Conservation (phyloP, 2,113 vertebrate species). For the Salvelinus sp. region DNA sequence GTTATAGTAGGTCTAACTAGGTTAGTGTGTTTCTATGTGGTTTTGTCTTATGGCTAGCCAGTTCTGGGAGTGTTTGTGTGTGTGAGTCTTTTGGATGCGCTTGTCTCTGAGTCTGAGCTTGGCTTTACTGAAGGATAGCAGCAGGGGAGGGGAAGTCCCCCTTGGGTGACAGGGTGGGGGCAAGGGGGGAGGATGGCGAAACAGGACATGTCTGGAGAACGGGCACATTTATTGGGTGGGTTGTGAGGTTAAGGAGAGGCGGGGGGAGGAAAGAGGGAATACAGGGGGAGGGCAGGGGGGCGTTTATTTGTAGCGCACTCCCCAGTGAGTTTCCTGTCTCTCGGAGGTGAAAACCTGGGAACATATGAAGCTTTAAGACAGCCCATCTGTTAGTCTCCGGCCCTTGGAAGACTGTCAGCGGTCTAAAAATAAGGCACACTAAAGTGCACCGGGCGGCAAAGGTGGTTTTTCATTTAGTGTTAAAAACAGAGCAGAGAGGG, state of each 20-base stretch:
- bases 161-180: conserved; percentile 29
- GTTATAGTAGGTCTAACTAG: too few species aligned
- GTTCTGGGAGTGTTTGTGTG: not conserved
- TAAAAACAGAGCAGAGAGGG: conserved; percentile 65
- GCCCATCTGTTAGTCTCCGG: conserved; percentile 97
- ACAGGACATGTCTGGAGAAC: conserved; percentile 58
- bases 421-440: conserved; percentile 90
- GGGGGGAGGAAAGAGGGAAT: not conserved
- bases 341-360: conserved; percentile 92
- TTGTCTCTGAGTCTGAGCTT: conserved; percentile 13
- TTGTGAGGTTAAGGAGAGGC: too few species aligned
- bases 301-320: conserved; percentile 86
- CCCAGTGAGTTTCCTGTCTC: conserved; percentile 92
- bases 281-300: conserved; percentile 47
- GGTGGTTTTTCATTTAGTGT: conserved; percentile 87
- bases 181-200: conserved; percentile 20
- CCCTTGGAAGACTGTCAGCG: conserved; percentile 92
- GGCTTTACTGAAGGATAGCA: conserved; percentile 50
- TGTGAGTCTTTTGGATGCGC: conserved; percentile 53
- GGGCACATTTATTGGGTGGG: conserved; percentile 26
- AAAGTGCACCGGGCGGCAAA: conserved; percentile 85
- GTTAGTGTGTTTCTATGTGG: not conserved
- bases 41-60: too few species aligned
- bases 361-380: conserved; percentile 94
- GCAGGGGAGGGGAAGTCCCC: conserved; percentile 63